phyloP scores from a whole-genome alignment of 2,888 invertebrate genomes.

The Neoscelio sp. region DNA sequence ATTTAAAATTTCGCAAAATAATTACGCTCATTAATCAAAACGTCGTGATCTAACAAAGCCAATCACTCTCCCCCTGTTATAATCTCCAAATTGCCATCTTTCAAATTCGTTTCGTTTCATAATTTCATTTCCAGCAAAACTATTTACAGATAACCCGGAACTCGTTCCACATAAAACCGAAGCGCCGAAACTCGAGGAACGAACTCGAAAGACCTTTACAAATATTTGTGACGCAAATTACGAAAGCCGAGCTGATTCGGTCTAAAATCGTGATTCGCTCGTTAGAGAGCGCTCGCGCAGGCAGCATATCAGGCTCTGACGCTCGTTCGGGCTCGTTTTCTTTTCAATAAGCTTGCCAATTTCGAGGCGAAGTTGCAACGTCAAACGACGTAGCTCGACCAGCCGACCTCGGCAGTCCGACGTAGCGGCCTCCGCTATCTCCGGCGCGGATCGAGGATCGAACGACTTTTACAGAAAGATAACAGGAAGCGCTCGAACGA shows the following conservation, averaged over 20 bases:
- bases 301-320: constrained; percentile 26
- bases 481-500: constrained; percentile 70
- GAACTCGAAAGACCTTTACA: constrained; percentile 36
- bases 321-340: constrained; percentile 57
- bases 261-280: constrained; percentile 63
- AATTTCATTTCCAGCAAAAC: constrained; percentile 34
- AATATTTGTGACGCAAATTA: constrained; percentile 63
- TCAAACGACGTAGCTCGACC: constrained; percentile 33
- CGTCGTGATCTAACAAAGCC: constrained; percentile 39
- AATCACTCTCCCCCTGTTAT: constrained; percentile 37
- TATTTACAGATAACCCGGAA: constrained; percentile 51
- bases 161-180: constrained; percentile 7
- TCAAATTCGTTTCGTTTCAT: constrained; percentile 59
- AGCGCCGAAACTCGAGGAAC: constrained; percentile 20
- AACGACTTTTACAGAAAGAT: constrained; percentile 70
- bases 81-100: constrained; percentile 40
- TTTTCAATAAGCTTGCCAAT: constrained; percentile 68
- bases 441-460: constrained; percentile 66
- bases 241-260: constrained; percentile 53
- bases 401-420: constrained; percentile 51
- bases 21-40: constrained; percentile 53
- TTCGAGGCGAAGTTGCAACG: constrained; percentile 63
- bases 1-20: constrained; percentile 42
- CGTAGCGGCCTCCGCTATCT: constrained; percentile 60
- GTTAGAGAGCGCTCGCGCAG: too few relatives aligned